Percentiles rank a stretch among this genome's conserved stretches.
Conservation (phyloP, 2,888 invertebrate genomes). For the Hydrotaea diabolus region DNA sequence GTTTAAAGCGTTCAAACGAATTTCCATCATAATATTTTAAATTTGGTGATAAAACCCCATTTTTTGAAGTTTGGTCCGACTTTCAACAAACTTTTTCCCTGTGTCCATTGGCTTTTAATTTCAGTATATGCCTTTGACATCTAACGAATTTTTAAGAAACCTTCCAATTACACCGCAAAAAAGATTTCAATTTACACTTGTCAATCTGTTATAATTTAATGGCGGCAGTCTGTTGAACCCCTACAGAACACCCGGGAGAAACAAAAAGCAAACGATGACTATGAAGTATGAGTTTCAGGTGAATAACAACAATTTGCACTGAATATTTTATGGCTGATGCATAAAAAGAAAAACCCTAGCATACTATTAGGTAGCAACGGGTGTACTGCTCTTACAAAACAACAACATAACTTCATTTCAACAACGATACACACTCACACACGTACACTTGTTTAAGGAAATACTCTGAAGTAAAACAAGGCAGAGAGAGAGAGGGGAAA, state of each 20-base stretch:
- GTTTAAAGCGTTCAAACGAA: too few species aligned
- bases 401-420: slow-evolving; percentile 16
- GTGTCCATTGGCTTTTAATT: too few species aligned
- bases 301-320: slow-evolving; percentile 61
- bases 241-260: background rate
- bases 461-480: background rate
- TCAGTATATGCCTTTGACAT: too few species aligned
- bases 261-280: slow-evolving; percentile 22
- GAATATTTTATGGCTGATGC: slow-evolving; percentile 63
- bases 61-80: too few species aligned
- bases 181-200: background rate
- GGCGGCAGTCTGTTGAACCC: background rate
- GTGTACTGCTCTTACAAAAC: background rate
- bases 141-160: too few species aligned
- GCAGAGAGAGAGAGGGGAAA: background rate
- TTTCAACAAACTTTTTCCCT: too few species aligned
- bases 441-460: background rate
- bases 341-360: slow-evolving; percentile 44
- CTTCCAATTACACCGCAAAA: too few species aligned
- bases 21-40: too few species aligned
- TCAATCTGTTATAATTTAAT: background rate
- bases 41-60: too few species aligned
- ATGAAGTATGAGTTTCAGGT: slow-evolving; percentile 24
- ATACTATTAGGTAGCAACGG: slow-evolving; percentile 48
- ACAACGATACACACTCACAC: background rate